Evolutionary conservation across 2,113 vertebrate species (phyloP).

Genomic region (Pelusios castaneus): DNA sequence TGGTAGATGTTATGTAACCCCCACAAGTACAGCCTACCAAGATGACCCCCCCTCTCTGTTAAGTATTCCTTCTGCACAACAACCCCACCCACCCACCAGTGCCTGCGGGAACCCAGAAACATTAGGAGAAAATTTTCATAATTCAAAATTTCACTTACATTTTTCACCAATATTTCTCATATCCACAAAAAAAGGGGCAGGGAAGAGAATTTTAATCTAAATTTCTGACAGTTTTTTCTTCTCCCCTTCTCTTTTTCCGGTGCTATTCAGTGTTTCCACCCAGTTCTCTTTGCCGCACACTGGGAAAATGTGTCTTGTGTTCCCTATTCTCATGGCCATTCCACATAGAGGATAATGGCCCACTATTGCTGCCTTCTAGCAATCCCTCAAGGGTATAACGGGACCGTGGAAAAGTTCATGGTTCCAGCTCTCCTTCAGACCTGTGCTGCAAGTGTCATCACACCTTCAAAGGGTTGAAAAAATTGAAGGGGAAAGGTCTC

Average conservation of each 20-base stretch:
- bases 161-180: background rate
- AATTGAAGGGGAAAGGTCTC: too few relatives aligned
- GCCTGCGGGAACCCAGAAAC: accelerated
- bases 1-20: background rate
- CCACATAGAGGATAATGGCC: background rate
- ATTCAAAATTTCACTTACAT: background rate
- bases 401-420: background rate
- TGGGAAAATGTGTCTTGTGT: background rate
- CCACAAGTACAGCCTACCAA: background rate
- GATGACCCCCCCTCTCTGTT: too few relatives aligned
- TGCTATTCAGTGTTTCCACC: background rate
- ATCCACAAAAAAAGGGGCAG: background rate
- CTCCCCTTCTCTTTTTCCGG: background rate
- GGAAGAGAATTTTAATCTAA: background rate
- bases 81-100: background rate
- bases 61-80: background rate
- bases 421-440: too few relatives aligned
- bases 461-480: too few relatives aligned
- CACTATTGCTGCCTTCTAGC: background rate
- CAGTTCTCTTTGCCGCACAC: too few relatives aligned
- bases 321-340: background rate
- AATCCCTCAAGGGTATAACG: too few relatives aligned
- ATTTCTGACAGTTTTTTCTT: background rate
- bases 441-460: too few relatives aligned
- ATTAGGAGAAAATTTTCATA: background rate